Conservation (phyloP, 2,113 vertebrate species). For the Ptilorrhoa leucosticta region DNA sequence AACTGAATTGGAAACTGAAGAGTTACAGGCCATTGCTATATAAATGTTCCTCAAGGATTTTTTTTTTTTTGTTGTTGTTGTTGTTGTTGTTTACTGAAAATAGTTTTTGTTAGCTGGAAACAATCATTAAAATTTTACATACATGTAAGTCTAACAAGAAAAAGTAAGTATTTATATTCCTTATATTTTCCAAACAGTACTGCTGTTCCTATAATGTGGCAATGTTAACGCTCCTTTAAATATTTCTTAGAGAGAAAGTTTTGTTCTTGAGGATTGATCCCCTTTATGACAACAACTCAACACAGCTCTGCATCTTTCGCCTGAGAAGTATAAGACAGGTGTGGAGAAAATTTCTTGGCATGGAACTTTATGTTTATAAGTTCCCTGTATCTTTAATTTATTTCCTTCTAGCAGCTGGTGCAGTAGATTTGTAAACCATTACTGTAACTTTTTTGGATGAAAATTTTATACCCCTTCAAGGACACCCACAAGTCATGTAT, state of each 20-base stretch:
- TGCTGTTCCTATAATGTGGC: background rate
- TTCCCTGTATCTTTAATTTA: background rate
- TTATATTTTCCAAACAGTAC: background rate
- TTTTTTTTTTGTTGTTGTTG: too few relatives aligned
- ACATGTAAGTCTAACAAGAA: fast-evolving
- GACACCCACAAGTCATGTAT: background rate
- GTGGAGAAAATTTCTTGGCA: background rate
- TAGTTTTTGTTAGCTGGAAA: background rate
- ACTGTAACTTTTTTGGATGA: background rate
- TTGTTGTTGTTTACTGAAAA: background rate
- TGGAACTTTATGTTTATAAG: background rate
- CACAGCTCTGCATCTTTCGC: background rate
- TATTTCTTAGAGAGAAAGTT: background rate
- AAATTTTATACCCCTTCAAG: background rate
- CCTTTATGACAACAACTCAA: background rate
- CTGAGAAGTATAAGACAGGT: background rate
- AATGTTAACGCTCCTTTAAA: background rate
- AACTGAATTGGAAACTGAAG: background rate
- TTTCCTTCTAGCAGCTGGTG: background rate
- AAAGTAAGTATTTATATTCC: background rate
- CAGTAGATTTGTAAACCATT: background rate
- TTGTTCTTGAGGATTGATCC: background rate
- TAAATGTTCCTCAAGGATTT: background rate
- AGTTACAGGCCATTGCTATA: too few relatives aligned
- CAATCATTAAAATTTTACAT: background rate